Evolutionary conservation across 2,113 vertebrate genomes (phyloP).

Genomic region (Vidua chalybeata): DNA sequence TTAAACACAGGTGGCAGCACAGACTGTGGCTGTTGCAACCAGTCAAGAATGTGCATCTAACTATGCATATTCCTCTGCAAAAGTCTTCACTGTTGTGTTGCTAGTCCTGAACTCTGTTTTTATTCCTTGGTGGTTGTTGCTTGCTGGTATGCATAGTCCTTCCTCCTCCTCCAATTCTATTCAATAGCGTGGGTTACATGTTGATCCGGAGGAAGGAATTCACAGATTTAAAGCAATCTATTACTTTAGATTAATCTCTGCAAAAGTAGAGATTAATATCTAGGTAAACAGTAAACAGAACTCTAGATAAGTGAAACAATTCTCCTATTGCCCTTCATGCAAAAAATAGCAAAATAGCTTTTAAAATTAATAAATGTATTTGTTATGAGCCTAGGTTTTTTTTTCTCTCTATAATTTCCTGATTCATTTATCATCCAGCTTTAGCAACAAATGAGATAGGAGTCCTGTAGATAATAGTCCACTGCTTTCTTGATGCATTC

Average conservation of each 20-base stretch:
- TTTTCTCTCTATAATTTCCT: neutral
- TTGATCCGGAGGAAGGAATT: neutral
- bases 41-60: neutral
- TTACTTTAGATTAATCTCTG: neutral
- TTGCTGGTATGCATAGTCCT: neutral
- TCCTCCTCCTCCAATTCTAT: neutral
- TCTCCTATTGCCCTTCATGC: neutral
- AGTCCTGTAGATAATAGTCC: conserved; percentile 14
- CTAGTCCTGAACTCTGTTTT: neutral
- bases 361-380: conserved; percentile 4
- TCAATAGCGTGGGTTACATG: neutral
- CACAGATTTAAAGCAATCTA: neutral
- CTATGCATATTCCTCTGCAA: neutral
- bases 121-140: neutral
- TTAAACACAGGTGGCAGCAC: neutral
- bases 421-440: neutral
- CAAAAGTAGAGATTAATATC: neutral
- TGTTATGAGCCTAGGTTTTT: neutral
- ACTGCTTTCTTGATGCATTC: neutral
- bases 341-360: neutral
- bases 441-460: conserved; percentile 12
- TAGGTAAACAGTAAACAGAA: neutral
- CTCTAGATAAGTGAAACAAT: neutral
- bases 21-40: neutral
- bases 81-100: neutral